Conservation (phyloP, 2,888 invertebrate genomes). For the Luperina nickerlii region DNA sequence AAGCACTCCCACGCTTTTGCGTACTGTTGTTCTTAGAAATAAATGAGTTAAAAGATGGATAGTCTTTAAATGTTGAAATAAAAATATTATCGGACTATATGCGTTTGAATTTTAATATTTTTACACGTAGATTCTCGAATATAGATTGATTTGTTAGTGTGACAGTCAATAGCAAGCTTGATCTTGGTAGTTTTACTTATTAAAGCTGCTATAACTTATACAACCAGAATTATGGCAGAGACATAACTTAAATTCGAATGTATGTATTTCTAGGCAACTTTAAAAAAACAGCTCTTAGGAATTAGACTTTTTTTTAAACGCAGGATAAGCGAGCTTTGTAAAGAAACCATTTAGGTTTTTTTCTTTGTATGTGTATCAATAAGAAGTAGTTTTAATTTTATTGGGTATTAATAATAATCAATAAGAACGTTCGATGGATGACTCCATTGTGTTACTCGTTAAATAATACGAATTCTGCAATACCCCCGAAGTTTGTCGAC, state of each 20-base stretch:
- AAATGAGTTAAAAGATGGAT: slow-evolving; percentile 44
- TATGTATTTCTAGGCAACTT: background rate
- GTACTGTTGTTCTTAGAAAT: slow-evolving; percentile 51
- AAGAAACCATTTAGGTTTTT: background rate
- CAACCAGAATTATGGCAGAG: background rate
- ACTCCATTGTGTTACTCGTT: slow-evolving; percentile 1
- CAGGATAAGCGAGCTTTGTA: background rate
- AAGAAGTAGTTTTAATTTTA: background rate
- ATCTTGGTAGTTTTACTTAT: background rate
- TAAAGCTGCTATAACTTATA: background rate
- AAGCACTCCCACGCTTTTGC: slow-evolving; percentile 25
- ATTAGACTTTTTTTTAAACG: background rate
- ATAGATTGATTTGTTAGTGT: slow-evolving; percentile 4
- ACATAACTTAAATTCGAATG: background rate
- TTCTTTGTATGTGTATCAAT: background rate
- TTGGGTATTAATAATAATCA: background rate
- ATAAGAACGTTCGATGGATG: background rate
- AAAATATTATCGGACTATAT: slow-evolving; percentile 52
- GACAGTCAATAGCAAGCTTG: background rate
- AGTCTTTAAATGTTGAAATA: slow-evolving; percentile 57
- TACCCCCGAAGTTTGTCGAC: slow-evolving; percentile 52
- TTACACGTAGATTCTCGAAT: slow-evolving; percentile 38
- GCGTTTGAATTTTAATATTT: slow-evolving; percentile 52
- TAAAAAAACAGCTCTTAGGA: background rate
- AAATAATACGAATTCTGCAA: slow-evolving; percentile 5